phyloP scores from a whole-genome alignment of 2,797 vertebrate genomes.

The Phataginus tetradactyla region DNA sequence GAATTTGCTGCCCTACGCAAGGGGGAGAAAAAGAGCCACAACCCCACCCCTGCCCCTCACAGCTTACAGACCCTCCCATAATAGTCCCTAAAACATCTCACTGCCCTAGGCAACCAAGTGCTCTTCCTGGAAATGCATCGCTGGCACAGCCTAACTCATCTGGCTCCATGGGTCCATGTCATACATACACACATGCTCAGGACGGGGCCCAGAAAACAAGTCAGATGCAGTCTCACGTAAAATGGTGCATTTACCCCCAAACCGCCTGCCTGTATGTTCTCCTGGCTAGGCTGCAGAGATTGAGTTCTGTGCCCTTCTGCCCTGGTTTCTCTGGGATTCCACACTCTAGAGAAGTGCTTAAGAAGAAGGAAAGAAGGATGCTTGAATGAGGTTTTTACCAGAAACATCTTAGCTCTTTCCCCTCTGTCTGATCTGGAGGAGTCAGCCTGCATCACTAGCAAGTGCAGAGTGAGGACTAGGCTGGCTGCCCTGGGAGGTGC shows the following conservation, averaged over 20 bases:
- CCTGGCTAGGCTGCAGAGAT: accelerated
- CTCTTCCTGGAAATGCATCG: neutral
- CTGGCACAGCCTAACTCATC: neutral
- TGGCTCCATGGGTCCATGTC: neutral
- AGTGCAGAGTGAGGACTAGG: accelerated
- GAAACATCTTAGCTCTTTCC: neutral
- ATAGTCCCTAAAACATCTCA: conserved; percentile 54
- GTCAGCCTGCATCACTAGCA: neutral
- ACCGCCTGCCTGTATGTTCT: neutral
- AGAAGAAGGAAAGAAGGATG: neutral
- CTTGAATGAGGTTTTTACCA: neutral
- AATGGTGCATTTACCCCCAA: too few species aligned
- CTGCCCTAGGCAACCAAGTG: conserved; percentile 67
- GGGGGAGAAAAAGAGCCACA: neutral
- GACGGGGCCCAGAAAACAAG: neutral
- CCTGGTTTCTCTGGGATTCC: neutral
- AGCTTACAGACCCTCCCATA: conserved; percentile 39
- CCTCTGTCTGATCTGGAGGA: neutral
- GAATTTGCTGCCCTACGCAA: conserved; percentile 56
- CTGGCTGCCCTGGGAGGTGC: accelerated
- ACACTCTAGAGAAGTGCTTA: neutral
- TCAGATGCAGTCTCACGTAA: neutral
- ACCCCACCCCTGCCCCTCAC: conserved; percentile 3
- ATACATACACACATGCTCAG: neutral
- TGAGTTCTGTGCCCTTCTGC: neutral